phyloP scores from a whole-genome alignment of 1,140 invertebrate genomes.

The Mesaphorura yosii region DNA sequence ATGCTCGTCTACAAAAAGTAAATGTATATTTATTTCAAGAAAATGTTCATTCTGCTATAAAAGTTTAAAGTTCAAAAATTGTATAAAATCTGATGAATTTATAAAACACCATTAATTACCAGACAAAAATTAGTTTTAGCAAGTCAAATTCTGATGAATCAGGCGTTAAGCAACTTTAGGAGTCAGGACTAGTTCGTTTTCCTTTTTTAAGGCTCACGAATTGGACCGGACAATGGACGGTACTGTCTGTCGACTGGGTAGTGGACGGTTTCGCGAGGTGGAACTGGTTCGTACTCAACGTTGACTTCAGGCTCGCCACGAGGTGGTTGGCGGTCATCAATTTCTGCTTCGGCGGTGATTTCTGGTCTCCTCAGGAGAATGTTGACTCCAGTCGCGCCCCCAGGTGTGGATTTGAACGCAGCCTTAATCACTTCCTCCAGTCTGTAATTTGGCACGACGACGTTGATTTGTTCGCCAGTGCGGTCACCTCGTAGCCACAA shows the following conservation, averaged over 20 bases:
- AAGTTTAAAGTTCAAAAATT: too few relatives aligned
- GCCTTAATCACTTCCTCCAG: slow-evolving; percentile 15
- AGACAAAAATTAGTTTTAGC: too few relatives aligned
- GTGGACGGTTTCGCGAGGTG: slow-evolving; percentile 2
- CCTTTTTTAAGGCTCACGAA: slow-evolving; percentile 4
- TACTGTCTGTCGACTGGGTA: slow-evolving; percentile 11
- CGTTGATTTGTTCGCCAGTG: slow-evolving; percentile 6
- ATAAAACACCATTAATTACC: too few relatives aligned
- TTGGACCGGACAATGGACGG: background rate
- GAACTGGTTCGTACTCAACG: slow-evolving; percentile 13
- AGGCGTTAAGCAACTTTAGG: too few relatives aligned
- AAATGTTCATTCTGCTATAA: too few relatives aligned
- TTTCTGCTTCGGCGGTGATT: slow-evolving; percentile 8
- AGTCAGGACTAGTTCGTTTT: too few relatives aligned
- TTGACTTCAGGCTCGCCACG: slow-evolving; percentile 5
- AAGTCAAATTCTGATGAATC: too few relatives aligned
- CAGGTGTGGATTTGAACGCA: slow-evolving; percentile 3
- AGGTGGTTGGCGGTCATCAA: background rate
- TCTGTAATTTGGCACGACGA: slow-evolving; percentile 17
- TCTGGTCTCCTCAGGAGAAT: slow-evolving; percentile 14
- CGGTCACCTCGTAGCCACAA: background rate
- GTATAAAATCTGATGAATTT: too few relatives aligned
- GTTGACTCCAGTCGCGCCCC: slow-evolving; percentile 2
- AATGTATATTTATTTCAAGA: too few relatives aligned
- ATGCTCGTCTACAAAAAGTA: too few relatives aligned